These are phyloP conservation scores for Listronotus oregonensis DNA, from an alignment of 1,140 invertebrate species.

Conservation along the genomic window DNA sequence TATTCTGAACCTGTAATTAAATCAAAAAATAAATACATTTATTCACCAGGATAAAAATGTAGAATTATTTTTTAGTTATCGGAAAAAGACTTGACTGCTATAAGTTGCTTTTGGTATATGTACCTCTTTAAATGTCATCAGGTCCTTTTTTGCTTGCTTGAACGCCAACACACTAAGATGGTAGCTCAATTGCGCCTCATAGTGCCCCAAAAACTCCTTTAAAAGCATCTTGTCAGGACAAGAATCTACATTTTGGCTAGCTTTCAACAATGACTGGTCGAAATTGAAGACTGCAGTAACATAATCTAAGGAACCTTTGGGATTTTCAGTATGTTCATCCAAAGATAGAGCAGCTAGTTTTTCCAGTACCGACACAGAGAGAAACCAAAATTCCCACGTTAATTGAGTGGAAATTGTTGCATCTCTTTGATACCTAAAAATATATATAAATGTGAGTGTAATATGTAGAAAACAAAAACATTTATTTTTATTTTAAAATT, in stretches of 20 bases:
- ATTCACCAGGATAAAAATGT: too few relatives aligned
- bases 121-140: constrained; percentile 68
- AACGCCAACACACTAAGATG: constrained; percentile 71
- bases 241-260: constrained; percentile 55
- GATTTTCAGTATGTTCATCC: constrained; percentile 56
- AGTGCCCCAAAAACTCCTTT: constrained; percentile 72
- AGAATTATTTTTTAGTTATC: too few relatives aligned
- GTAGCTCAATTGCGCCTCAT: constrained; percentile 78
- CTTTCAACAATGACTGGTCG: constrained; percentile 73
- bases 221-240: constrained; percentile 61
- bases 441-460: too few relatives aligned
- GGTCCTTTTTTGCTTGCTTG: constrained; percentile 68
- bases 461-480: too few relatives aligned
- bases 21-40: background rate
- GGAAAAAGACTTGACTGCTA: too few relatives aligned
- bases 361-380: constrained; percentile 72
- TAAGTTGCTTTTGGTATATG: constrained; percentile 41
- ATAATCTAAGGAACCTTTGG: constrained; percentile 61
- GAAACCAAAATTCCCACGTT: constrained; percentile 71
- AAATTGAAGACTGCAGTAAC: constrained; percentile 66
- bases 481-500: too few relatives aligned
- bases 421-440: constrained; percentile 55
- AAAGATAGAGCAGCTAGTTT: constrained; percentile 70
- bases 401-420: constrained; percentile 46
- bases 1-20: constrained; percentile 41